Evolutionary conservation across 1,140 invertebrate species (phyloP).

Genomic region (Drosophila parvula): DNA sequence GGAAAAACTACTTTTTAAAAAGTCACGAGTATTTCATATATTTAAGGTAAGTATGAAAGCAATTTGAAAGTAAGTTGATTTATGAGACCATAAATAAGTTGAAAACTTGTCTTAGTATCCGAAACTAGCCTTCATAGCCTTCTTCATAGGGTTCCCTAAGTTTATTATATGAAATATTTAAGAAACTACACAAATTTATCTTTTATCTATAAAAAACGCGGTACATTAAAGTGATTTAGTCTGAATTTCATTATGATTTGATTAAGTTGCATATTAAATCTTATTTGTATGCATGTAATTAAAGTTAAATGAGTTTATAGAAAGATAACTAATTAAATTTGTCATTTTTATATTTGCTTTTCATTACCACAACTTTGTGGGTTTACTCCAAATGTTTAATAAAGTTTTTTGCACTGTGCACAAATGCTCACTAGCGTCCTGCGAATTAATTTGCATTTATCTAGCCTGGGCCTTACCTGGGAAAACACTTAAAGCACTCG

Average conservation of each 20-base stretch:
- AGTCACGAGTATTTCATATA: not conserved
- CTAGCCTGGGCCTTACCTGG: slow-evolving; percentile 33
- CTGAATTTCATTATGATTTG: not conserved
- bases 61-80: accelerated
- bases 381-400: not conserved
- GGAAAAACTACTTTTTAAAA: not conserved
- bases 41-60: not conserved
- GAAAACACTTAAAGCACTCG: slow-evolving; percentile 38
- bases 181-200: not conserved
- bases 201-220: too few species aligned
- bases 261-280: not conserved
- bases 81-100: not conserved
- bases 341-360: too few species aligned
- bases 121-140: too few species aligned
- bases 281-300: not conserved
- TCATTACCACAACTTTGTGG: not conserved
- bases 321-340: not conserved
- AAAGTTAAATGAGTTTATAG: not conserved
- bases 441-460: slow-evolving; percentile 47
- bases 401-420: slow-evolving; percentile 11
- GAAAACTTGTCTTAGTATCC: not conserved
- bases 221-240: too few species aligned
- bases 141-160: too few species aligned
- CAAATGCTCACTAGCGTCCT: slow-evolving; percentile 1
- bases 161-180: not conserved